A percentile compares a stretch with the other conserved stretches of the same genome.
These are phyloP conservation scores for Epirrhoe tristata DNA, from an alignment of 2,888 invertebrate genomes.

Conservation along the genomic window DNA sequence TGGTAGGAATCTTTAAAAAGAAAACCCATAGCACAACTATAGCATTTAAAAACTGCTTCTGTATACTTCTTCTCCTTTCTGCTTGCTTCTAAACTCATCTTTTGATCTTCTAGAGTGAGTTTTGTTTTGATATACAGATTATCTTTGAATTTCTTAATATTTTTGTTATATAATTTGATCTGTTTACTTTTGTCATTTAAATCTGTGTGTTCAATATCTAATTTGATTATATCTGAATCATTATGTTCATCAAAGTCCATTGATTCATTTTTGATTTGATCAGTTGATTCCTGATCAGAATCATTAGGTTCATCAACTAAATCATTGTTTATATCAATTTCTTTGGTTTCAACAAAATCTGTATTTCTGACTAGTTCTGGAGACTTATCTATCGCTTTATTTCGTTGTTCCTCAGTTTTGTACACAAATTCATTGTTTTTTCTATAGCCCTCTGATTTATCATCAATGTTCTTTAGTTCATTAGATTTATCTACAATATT, in stretches of 20 bases:
- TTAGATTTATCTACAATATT: conserved; percentile 18
- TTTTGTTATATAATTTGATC: not conserved
- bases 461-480: conserved; percentile 10
- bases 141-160: conserved; percentile 45
- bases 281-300: not conserved
- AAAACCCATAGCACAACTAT: conserved; percentile 71
- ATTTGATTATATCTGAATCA: not conserved
- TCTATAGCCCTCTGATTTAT: conserved; percentile 2
- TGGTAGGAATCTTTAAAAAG: conserved; percentile 78
- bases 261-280: not conserved
- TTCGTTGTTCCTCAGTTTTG: conserved; percentile 5
- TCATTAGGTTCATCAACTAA: not conserved
- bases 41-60: conserved; percentile 74
- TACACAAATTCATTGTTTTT: conserved; percentile 12
- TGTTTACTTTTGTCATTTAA: conserved; percentile 3
- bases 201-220: not conserved
- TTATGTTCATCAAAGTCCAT: not conserved
- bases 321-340: conserved; percentile 8
- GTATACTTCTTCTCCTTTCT: conserved; percentile 72
- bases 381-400: not conserved
- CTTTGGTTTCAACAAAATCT: conserved; percentile 11
- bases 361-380: conserved; percentile 15
- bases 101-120: conserved; percentile 71
- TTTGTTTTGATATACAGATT: conserved; percentile 60
- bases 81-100: conserved; percentile 64